A percentile compares a stretch with the other conserved stretches of the same genome.
Conservation (phyloP, 1,140 invertebrate genomes). For the Nebria ingens region DNA sequence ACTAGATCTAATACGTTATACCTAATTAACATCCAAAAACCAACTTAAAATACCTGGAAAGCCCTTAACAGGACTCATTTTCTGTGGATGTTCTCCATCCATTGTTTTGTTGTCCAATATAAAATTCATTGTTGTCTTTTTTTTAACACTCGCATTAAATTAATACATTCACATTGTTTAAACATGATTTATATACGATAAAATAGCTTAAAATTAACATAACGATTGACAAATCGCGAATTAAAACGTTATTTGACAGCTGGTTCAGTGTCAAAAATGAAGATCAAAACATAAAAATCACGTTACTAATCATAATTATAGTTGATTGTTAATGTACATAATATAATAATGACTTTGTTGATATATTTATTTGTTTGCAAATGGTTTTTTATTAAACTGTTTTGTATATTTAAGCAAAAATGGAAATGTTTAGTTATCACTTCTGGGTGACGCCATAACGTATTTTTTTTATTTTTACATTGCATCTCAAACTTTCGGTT, state of each 20-base stretch:
- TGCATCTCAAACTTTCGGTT: neutral
- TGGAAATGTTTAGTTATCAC: neutral
- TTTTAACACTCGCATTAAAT: no score
- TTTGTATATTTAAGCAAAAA: neutral
- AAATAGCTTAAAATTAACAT: neutral
- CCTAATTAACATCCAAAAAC: no score
- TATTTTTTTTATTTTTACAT: neutral
- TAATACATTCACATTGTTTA: no score
- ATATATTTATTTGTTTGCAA: neutral
- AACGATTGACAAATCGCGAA: neutral
- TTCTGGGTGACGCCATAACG: neutral
- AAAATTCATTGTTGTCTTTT: conserved; percentile 7
- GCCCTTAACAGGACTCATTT: conserved; percentile 31
- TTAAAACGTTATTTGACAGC: conserved; percentile 1
- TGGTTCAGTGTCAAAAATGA: neutral
- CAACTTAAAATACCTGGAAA: conserved; percentile 36
- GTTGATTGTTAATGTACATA: no score
- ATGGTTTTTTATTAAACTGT: neutral
- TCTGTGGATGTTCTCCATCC: conserved; percentile 34
- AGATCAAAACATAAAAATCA: neutral
- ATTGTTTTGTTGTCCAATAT: conserved; percentile 18
- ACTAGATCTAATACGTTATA: no score
- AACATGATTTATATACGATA: neutral
- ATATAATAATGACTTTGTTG: no score
- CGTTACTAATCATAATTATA: no score